These are phyloP conservation scores for Branchinecta lindahli DNA, from an alignment of 1,140 invertebrate species.

Conservation along the genomic window DNA sequence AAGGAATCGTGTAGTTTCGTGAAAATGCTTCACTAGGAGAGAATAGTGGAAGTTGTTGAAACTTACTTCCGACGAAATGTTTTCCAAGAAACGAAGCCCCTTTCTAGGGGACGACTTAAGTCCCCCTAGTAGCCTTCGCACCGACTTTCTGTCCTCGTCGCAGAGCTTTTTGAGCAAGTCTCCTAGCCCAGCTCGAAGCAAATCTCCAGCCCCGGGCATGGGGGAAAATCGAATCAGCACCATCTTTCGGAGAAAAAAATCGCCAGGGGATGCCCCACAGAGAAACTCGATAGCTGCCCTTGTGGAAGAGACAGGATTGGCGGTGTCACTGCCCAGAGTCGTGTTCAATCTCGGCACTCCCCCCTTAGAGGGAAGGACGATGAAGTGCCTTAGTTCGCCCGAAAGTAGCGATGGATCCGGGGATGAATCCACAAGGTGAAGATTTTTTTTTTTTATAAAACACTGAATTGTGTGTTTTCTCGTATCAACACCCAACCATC, in stretches of 20 bases:
- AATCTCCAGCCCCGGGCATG: not conserved
- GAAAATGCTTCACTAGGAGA: too few relatives aligned
- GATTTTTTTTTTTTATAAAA: too few relatives aligned
- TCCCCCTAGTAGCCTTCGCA: not conserved
- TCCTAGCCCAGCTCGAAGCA: not conserved
- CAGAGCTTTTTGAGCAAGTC: not conserved
- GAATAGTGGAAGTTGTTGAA: too few relatives aligned
- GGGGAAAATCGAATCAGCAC: conserved; percentile 6
- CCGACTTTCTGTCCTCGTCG: not conserved
- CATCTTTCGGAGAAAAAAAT: not conserved
- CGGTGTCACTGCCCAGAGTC: not conserved
- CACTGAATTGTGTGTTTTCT: too few relatives aligned
- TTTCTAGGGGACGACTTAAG: not conserved
- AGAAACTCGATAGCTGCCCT: conserved; percentile 2
- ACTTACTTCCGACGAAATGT: not conserved
- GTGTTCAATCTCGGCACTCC: not conserved
- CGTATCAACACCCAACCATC: too few relatives aligned
- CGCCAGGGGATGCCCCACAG: not conserved
- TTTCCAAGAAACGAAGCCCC: not conserved
- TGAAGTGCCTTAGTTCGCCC: not conserved
- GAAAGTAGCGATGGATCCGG: not conserved
- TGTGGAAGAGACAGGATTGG: not conserved
- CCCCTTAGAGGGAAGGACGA: not conserved
- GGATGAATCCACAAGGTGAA: not conserved
- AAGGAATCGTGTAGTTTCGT: too few relatives aligned